phyloP scores from a whole-genome alignment of 1,140 invertebrate genomes.

The Drosophila miranda region DNA sequence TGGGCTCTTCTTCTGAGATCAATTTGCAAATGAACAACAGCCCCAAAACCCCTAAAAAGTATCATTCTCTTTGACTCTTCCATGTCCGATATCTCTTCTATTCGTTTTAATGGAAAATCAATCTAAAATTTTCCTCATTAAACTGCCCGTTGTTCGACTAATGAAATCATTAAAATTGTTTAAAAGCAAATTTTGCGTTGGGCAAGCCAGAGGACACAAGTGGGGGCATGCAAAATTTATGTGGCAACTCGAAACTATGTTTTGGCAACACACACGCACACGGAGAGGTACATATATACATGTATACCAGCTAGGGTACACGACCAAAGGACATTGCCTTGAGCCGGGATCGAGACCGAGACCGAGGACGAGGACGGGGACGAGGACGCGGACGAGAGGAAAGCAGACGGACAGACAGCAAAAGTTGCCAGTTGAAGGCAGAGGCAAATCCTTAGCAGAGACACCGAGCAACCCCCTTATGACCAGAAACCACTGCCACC shows the following conservation, averaged over 20 bases:
- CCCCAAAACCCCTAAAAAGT: no score
- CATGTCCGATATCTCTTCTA: neutral
- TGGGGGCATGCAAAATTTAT: constrained; percentile 68
- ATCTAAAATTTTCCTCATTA: constrained; percentile 56
- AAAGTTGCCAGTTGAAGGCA: constrained; percentile 59
- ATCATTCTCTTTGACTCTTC: neutral
- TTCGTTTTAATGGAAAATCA: constrained; percentile 42
- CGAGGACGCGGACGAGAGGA: neutral
- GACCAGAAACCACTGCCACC: constrained; percentile 15
- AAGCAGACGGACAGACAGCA: constrained; percentile 43
- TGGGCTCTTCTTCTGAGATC: no score
- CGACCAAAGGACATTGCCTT: constrained; percentile 74
- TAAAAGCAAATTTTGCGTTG: constrained; percentile 61
- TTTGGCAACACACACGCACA: constrained; percentile 52
- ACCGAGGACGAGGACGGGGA: constrained; percentile 9
- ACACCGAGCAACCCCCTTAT: constrained; percentile 42
- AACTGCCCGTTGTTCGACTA: constrained; percentile 53
- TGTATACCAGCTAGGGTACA: constrained; percentile 30
- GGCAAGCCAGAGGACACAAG: constrained; percentile 27
- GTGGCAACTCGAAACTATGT: constrained; percentile 74
- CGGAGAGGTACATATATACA: neutral
- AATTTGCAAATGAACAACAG: no score
- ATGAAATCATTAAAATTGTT: constrained; percentile 79
- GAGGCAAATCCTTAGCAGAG: constrained; percentile 51
- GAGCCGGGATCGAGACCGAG: constrained; percentile 53